Evolutionary conservation across 2,888 invertebrate genomes (phyloP), one percentile per base, ranked within the genome.

Genomic region (Sisyra terminalis): DNA sequence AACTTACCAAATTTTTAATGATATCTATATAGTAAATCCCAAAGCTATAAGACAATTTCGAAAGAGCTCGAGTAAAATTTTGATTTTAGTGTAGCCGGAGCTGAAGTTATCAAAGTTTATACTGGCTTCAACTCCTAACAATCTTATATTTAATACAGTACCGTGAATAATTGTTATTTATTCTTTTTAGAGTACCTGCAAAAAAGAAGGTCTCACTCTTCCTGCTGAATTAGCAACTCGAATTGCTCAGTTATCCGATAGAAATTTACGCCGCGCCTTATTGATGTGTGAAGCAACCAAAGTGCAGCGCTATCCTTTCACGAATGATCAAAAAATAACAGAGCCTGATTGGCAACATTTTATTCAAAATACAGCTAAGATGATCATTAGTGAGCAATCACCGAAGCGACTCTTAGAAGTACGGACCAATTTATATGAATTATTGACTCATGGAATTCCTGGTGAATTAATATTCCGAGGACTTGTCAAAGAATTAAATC

Each of bases 271-370:
- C 11, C 66, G 94, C 53, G 96, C 97, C 1, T 64, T 99, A 45
- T 67, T 99, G 1, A 90, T 93, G 81, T 73, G 87, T 50, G 96
- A 98, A 62, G 85, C 92, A 1, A 88, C 88, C 56, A 85, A 84
- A 69, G 90, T 90, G 0, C 83, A 90, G 56, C 83, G 89, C 66
- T 88, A 87, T 63, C 90, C 90, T 8, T 84, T 89, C 53, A 75
- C 75, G 2, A 55, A 68, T 1, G 76, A 86, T 55, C 90, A 92
- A 60, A 74, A 77, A 48, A 77, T 96, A 39, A 67, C 78, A 0
- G 83, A 87, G 52, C 83, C 93, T 1, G 97, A 98, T 61, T 98
- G 97, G 97, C 84, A 90, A 57, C 59, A 76, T 7, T 96, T 78
- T 59, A 74, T 98, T 17, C 71, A 73, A 48, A 84, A 87, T 50